Percentiles rank a stretch among this genome's conserved stretches.
These are phyloP conservation scores for Noctilio leporinus DNA, from an alignment of 2,113 vertebrate species.

Conservation along the genomic window DNA sequence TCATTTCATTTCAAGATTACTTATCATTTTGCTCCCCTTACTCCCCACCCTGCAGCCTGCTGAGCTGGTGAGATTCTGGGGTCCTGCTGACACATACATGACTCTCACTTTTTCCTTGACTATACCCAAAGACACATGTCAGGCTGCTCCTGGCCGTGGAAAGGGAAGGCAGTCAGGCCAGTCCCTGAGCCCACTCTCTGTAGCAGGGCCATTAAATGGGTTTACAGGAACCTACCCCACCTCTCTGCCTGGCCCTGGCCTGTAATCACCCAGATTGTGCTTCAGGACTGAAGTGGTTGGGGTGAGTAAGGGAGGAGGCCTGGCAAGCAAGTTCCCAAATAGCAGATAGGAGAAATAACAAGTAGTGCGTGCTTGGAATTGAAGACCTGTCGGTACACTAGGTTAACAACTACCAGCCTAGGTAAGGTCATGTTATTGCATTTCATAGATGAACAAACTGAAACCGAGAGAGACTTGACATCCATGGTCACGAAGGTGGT, in stretches of 20 bases:
- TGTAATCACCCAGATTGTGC: fast-evolving
- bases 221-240: background rate
- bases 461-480: background rate
- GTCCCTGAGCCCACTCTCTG: background rate
- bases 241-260: background rate
- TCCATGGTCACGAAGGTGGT: background rate
- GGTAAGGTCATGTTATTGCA: background rate
- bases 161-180: background rate
- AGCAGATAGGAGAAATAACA: background rate
- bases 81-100: background rate
- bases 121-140: background rate
- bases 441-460: background rate
- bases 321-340: background rate
- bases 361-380: background rate
- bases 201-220: background rate
- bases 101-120: background rate
- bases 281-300: background rate
- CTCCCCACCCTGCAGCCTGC: background rate
- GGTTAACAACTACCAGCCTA: background rate
- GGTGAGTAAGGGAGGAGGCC: background rate
- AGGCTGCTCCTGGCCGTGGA: background rate
- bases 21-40: background rate
- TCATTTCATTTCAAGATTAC: too few relatives aligned
- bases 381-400: background rate
- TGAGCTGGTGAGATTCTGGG: background rate